These are phyloP conservation scores for Bombycilla garrulus DNA, from an alignment of 2,113 vertebrate genomes.

Conservation along the genomic window DNA sequence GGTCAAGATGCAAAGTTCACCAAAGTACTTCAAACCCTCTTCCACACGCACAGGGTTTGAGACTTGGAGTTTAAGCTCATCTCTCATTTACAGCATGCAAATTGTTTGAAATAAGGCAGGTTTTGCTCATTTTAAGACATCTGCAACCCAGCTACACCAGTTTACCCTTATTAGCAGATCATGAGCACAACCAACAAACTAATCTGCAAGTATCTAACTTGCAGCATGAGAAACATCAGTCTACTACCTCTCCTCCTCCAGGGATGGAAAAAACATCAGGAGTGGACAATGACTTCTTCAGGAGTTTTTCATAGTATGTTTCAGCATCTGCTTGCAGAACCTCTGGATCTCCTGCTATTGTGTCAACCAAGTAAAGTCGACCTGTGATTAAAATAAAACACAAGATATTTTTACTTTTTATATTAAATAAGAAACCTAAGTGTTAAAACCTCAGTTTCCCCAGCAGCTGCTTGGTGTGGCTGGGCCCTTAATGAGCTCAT, in stretches of 20 bases:
- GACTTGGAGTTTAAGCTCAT: neutral
- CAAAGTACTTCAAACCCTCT: neutral
- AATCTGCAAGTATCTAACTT: neutral
- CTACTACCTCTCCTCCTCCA: conserved; percentile 64
- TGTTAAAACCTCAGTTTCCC: neutral
- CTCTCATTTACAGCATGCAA: neutral
- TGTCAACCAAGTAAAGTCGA: conserved; percentile 63
- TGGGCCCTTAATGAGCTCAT: neutral
- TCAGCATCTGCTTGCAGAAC: conserved; percentile 24
- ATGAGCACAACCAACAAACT: neutral
- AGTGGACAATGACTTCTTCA: neutral
- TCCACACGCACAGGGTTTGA: neutral
- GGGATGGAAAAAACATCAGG: conserved; percentile 31
- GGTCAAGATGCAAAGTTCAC: neutral
- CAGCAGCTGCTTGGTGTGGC: neutral
- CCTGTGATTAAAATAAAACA: neutral
- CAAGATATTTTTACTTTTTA: neutral
- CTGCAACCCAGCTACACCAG: neutral
- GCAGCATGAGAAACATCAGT: neutral
- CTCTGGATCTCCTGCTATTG: conserved; percentile 39
- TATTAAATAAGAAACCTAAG: neutral
- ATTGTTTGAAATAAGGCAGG: neutral
- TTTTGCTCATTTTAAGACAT: neutral
- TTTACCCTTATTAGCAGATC: neutral
- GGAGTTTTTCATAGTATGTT: conserved; percentile 44